Conservation (phyloP, 2,113 vertebrate species). For the Ictalurus furcatus region DNA sequence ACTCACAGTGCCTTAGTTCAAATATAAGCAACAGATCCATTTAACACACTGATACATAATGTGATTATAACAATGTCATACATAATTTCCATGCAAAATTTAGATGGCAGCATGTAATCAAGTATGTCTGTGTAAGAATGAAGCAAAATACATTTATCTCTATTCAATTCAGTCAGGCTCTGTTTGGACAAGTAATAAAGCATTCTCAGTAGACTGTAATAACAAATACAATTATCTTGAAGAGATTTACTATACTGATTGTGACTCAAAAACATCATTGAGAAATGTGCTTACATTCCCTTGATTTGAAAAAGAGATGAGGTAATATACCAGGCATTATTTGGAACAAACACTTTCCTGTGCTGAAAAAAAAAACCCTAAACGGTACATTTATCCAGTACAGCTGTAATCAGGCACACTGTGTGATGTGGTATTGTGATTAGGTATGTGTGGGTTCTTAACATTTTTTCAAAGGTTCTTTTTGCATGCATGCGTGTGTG, state of each 20-base stretch:
- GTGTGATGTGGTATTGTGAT: slow-evolving; percentile 4
- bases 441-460: background rate
- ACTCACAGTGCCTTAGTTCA: background rate
- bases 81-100: background rate
- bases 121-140: slow-evolving; percentile 2
- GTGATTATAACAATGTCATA: background rate
- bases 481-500: background rate
- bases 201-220: background rate
- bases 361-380: background rate
- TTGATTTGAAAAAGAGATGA: slow-evolving; percentile 14
- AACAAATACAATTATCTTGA: slow-evolving; percentile 25
- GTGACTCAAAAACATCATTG: slow-evolving; percentile 2
- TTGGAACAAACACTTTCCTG: slow-evolving; percentile 16
- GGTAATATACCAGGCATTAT: slow-evolving; percentile 16
- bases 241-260: slow-evolving; percentile 9
- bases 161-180: background rate
- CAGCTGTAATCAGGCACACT: slow-evolving; percentile 4
- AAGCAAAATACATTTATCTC: background rate
- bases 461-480: background rate
- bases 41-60: background rate
- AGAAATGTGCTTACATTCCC: slow-evolving; percentile 23
- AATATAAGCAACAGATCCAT: background rate
- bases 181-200: background rate
- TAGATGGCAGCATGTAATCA: background rate
- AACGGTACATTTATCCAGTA: slow-evolving; percentile 40